phyloP scores from a whole-genome alignment of 1,140 invertebrate species.

The Brevipalpus yothersi region DNA sequence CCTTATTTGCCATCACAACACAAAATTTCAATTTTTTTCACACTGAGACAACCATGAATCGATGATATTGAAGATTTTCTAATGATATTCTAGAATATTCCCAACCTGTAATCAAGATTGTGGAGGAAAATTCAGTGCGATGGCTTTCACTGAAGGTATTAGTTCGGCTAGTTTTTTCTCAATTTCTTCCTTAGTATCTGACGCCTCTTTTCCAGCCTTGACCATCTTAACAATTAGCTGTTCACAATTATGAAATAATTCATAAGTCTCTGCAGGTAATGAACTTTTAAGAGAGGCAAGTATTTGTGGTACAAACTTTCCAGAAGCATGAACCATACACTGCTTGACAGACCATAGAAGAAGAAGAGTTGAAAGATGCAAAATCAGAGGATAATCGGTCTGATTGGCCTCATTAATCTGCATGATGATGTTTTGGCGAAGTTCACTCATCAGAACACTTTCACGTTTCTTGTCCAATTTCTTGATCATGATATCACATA shows the following conservation, averaged over 20 bases:
- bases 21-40: not conserved
- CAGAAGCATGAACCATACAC: constrained; percentile 59
- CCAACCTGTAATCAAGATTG: not conserved
- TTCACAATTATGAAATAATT: not conserved
- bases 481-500: constrained; percentile 53
- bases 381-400: constrained; percentile 47
- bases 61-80: not conserved
- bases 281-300: constrained; percentile 40
- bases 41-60: not conserved
- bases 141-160: not conserved
- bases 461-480: constrained; percentile 73
- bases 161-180: not conserved
- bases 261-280: constrained; percentile 18
- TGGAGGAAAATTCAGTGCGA: not conserved
- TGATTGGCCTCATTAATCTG: constrained; percentile 30
- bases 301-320: constrained; percentile 59
- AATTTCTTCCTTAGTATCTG: not conserved
- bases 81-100: not conserved
- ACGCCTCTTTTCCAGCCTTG: not conserved
- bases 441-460: constrained; percentile 40
- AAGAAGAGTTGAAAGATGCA: constrained; percentile 52
- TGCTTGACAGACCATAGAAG: constrained; percentile 55
- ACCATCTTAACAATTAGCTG: not conserved
- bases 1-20: too few relatives aligned
- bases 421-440: constrained; percentile 50